These are phyloP conservation scores for Leuciscus waleckii DNA, from an alignment of 2,797 vertebrate species.

Conservation along the genomic window DNA sequence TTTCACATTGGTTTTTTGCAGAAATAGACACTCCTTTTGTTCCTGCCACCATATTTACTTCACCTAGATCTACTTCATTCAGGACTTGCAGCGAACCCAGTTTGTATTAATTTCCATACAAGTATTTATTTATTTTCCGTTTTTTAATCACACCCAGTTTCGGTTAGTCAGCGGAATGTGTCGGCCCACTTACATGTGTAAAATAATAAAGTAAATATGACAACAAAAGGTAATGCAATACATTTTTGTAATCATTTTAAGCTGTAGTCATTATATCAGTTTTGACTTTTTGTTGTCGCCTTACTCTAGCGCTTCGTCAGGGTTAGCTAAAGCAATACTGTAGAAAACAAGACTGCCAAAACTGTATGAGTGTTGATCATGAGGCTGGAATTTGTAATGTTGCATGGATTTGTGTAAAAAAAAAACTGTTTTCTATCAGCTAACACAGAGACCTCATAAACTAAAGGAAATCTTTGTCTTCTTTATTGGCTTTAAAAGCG, in stretches of 20 bases:
- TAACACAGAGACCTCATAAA: slow-evolving; percentile 1
- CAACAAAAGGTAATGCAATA: neutral
- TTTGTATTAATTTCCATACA: neutral
- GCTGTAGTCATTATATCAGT: neutral
- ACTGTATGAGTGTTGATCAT: neutral
- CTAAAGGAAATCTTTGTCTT: neutral
- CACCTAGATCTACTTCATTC: neutral
- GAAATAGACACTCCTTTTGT: neutral
- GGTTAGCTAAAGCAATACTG: slow-evolving; percentile 9
- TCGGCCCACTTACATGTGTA: neutral
- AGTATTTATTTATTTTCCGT: neutral
- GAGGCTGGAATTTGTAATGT: neutral
- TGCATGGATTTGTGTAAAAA: neutral
- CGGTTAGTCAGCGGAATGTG: neutral
- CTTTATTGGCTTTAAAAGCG: neutral
- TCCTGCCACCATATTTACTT: neutral
- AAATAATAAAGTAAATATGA: neutral
- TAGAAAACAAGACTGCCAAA: neutral
- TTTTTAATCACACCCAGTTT: neutral
- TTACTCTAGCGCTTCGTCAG: neutral
- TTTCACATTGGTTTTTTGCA: neutral
- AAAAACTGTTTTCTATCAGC: neutral
- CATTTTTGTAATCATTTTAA: neutral
- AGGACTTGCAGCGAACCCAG: neutral
- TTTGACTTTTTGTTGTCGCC: neutral